phyloP scores from a whole-genome alignment of 2,113 vertebrate species.

The Hypomesus transpacificus region DNA sequence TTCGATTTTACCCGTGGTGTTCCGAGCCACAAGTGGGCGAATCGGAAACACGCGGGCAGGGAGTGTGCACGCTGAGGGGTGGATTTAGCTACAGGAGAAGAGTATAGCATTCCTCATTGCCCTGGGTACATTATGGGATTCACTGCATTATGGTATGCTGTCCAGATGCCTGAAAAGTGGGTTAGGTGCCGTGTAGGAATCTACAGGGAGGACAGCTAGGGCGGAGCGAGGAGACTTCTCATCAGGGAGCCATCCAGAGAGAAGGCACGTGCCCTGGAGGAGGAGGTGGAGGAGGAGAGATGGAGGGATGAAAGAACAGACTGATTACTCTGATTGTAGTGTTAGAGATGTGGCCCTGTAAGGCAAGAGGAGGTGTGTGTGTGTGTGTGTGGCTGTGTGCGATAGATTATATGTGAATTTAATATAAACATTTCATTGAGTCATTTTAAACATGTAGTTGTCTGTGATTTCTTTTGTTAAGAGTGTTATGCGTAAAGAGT shows the following conservation, averaged over 20 bases:
- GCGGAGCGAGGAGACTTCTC: background rate
- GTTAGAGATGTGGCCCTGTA: background rate
- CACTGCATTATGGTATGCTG: background rate
- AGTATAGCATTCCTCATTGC: background rate
- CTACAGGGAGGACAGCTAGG: conserved; percentile 1
- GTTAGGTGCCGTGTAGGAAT: background rate
- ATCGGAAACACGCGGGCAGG: background rate
- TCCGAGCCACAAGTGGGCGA: background rate
- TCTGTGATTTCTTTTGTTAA: background rate
- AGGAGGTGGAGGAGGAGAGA: conserved; percentile 5
- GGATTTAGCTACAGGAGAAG: background rate
- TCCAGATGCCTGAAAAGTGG: conserved; percentile 4
- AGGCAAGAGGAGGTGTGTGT: background rate
- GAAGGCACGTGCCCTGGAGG: background rate
- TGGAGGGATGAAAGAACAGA: conserved; percentile 4
- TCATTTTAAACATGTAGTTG: background rate
- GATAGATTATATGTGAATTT: background rate
- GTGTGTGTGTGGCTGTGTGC: background rate
- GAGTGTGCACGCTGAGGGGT: background rate
- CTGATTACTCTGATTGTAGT: background rate
- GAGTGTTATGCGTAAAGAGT: background rate
- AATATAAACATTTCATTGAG: no score
- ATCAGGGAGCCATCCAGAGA: background rate
- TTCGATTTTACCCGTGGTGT: background rate
- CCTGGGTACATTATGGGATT: background rate